Evolutionary conservation across 2,113 vertebrate genomes (phyloP).

Genomic region (Anolis carolinensis): DNA sequence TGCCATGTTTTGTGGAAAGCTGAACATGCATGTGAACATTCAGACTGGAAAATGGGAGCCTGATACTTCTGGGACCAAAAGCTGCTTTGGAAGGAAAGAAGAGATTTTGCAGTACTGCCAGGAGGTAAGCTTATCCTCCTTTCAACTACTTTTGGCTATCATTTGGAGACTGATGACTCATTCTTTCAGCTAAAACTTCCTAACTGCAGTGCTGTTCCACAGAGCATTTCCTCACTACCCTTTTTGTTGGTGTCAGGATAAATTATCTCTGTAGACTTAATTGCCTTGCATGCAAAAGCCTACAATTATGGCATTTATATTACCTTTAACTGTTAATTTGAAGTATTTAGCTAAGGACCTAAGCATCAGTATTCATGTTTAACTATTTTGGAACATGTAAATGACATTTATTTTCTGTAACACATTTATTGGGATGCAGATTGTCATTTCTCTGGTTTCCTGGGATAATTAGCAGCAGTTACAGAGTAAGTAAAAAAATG

Average conservation of each 20-base stretch:
- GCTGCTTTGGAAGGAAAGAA: slow-evolving; percentile 90
- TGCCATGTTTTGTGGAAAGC: slow-evolving; percentile 96
- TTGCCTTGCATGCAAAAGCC: not conserved
- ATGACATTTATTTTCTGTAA: not conserved
- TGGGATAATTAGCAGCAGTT: not conserved
- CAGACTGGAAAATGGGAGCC: slow-evolving; percentile 98
- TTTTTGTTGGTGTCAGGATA: not conserved
- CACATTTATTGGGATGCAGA: not conserved
- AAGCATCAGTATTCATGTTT: not conserved
- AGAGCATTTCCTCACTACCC: too few relatives aligned
- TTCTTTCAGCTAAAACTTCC: not conserved
- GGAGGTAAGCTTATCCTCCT: slow-evolving; percentile 81
- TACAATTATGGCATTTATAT: not conserved
- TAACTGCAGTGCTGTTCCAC: too few relatives aligned
- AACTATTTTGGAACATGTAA: not conserved
- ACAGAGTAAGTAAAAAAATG: not conserved
- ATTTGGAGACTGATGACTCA: not conserved
- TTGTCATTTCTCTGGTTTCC: not conserved
- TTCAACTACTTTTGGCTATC: not conserved
- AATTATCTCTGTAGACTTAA: not conserved
- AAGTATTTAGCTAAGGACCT: not conserved
- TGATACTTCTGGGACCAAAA: slow-evolving; percentile 88
- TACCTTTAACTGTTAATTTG: not conserved
- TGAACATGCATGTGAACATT: slow-evolving; percentile 98
- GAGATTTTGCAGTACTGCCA: slow-evolving; percentile 95